Base-by-base conservation (phyloP, 2,888 invertebrate species). In the Drosophila mercatorum region DNA sequence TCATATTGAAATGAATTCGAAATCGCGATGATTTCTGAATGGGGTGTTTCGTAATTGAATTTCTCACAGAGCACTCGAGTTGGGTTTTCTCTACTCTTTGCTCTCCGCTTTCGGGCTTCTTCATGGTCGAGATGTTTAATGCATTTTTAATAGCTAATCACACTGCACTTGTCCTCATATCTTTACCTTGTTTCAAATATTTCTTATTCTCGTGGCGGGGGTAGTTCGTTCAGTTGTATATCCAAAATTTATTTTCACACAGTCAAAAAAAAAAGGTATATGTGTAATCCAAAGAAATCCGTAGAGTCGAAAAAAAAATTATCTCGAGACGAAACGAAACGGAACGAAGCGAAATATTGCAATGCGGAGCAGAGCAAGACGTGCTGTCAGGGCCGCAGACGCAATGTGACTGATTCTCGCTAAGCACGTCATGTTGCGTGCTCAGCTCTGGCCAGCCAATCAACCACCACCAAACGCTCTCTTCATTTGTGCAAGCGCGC, bases 381-480 rank as follows among this genome's bases (percentile, higher is more conserved):
- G 83, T 77, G 70, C 67, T 73, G 60, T 67, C 73, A 57, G 38
- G 28, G 26, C 26, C 65, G 62, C 68, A 64, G 84, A 75, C 77
- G 81, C 26, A 72, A 74, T 83, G 75, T 77, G 87, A 85, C 87
- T 85, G 84, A 89, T 78, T 75, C 71, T 64, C 6, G 14, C 38
- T 40, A 31, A 34, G 74, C 80, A 86, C 83, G 81, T 62, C 66
- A 72, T 56, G 64, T 75, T 75, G 75, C 85, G 75, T 77, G 81
- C 71, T 71, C 65, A 57, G 56, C 82, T 78, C 58, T 46, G 75
- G 2, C 11, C n/a, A 36, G 11, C 40, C 41, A 58, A 43, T 11
- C 41, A 40, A 44, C 53, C 66, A 65, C 67, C 67, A 36, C 41
- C 43, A 43, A 12, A 3, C 5, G n/a, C 65, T 36, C 36, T 56